A percentile compares a stretch with the other conserved stretches of the same genome.
These are phyloP conservation scores for Sphyrna mokarran DNA, from an alignment of 2,113 vertebrate genomes.

Conservation along the genomic window DNA sequence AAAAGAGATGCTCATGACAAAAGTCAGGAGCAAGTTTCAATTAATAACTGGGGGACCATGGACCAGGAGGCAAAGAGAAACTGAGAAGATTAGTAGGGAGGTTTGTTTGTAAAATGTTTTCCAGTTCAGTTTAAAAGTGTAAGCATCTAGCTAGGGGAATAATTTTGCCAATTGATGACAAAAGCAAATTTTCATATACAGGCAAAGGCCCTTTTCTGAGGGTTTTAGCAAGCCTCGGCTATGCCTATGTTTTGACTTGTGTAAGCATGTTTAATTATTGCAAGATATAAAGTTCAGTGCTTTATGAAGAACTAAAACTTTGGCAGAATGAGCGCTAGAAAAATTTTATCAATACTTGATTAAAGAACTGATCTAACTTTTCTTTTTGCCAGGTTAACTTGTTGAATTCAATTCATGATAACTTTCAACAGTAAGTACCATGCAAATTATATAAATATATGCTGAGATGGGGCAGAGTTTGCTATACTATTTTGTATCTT, in stretches of 20 bases:
- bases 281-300: background rate
- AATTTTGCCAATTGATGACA: too few species aligned
- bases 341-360: background rate
- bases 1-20: too few species aligned
- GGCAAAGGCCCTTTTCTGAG: background rate
- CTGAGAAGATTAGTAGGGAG: too few species aligned
- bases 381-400: slow-evolving; percentile 72
- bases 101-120: too few species aligned
- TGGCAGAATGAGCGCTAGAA: background rate
- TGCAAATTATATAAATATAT: background rate
- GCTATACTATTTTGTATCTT: background rate
- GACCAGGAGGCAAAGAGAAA: too few species aligned
- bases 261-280: background rate
- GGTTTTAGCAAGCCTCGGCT: background rate
- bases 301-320: background rate
- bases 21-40: too few species aligned
- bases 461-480: too few species aligned
- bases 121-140: too few species aligned
- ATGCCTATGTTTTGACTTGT: background rate
- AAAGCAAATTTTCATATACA: too few species aligned
- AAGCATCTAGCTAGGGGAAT: too few species aligned
- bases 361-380: background rate
- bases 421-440: slow-evolving; percentile 91
- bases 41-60: too few species aligned
- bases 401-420: slow-evolving; percentile 94